Evolutionary conservation across 2,113 vertebrate species (phyloP).

Genomic region (Halcyon malimbica): DNA sequence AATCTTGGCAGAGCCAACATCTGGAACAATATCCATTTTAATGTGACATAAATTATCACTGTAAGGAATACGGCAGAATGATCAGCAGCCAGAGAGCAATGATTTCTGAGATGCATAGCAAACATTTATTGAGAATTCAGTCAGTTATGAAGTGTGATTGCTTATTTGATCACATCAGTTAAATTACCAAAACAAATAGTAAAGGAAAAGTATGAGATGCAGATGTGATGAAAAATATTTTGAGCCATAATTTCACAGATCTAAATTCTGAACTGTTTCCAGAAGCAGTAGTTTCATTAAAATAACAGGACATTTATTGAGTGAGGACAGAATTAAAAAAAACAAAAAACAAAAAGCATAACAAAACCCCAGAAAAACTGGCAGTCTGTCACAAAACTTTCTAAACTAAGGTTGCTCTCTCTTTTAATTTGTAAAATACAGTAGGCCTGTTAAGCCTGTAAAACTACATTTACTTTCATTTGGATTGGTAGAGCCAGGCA

Average conservation of each 20-base stretch:
- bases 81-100: slow-evolving; percentile 10
- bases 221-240: slow-evolving; percentile 32
- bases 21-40: slow-evolving; percentile 32
- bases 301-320: not conserved
- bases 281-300: not conserved
- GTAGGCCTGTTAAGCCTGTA: not conserved
- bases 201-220: not conserved
- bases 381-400: not conserved
- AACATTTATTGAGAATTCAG: slow-evolving; percentile 20
- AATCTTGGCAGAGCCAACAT: slow-evolving; percentile 5
- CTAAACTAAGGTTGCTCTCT: not conserved
- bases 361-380: not conserved
- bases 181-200: slow-evolving; percentile 34
- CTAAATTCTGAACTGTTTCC: not conserved
- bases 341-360: not conserved
- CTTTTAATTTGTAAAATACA: not conserved
- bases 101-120: slow-evolving; percentile 3
- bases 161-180: slow-evolving; percentile 22
- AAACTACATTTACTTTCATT: not conserved
- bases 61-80: not conserved
- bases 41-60: slow-evolving; percentile 30
- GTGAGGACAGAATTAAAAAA: not conserved
- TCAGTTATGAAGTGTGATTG: not conserved
- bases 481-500: not conserved
- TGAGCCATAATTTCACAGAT: not conserved